Base-by-base conservation (phyloP, 1,140 invertebrate species). In the Ceratina calcarata region DNA sequence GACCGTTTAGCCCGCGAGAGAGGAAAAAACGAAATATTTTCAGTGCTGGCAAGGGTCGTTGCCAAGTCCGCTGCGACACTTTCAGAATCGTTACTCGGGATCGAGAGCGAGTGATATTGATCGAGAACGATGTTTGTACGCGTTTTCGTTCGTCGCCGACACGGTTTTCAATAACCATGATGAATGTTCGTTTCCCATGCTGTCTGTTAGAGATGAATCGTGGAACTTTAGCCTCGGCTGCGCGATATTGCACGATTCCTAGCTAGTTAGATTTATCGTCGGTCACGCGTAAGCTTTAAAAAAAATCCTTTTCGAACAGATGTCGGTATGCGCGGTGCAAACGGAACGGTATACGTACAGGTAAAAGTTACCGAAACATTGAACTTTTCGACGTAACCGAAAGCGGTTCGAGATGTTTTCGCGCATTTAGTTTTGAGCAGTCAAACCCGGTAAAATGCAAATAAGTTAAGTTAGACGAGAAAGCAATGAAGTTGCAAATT, bases 401-500 rank as follows among this genome's bases (percentile, higher is more conserved):
- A 1, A 24, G 27, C 22, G 37, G 13, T 57, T 0, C 15, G 20
- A 49, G 22, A 51, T 4, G 7, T 57, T 15, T 45, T 18, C 13
- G 51, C 18, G 16, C 60, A 20, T 65, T 78, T 72, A 72, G 71
- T 55, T 72, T 16, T 37, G 45, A 20, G 10, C 10, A 2, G 18
- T 16, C 8, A 0, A n/a, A 3, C 37, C 13, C 0, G 13, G 27
- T 27, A 45, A 49, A 64, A 78, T 72, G 60, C 68, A 57, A 72
- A 78, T 78, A 15, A 37, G 15, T 0, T 18, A 57, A 78, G 68
- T 78, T 72, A 12, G 60, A 65, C 32, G 69, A 45, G 49, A 64
- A 65, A 55, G 51, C 57, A 72, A 78, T 55, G 69, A 78, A 78
- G 27, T 64, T 32, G 32, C 69, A 64, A 78, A 78, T 78, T 71